Evolutionary conservation across 1,140 invertebrate species (phyloP).

Genomic region (Plectrocnemia conspersa): DNA sequence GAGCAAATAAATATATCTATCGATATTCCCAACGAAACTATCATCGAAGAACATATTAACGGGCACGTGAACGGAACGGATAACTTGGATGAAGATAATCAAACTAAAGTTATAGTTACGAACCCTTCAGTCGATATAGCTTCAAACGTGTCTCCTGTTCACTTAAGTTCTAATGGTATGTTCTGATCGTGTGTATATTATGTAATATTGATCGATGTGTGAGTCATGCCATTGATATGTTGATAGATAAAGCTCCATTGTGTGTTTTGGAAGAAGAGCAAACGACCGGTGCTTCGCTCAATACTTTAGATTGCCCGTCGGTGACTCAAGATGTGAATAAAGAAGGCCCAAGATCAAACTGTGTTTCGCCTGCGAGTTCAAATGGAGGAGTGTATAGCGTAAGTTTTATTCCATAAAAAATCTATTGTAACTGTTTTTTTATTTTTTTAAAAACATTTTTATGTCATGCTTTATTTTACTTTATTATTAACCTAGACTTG

Average conservation of each 20-base stretch:
- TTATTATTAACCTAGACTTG: too few relatives aligned
- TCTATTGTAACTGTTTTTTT: background rate
- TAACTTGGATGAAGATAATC: conserved; percentile 41
- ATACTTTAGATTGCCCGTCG: conserved; percentile 43
- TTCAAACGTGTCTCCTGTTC: conserved; percentile 43
- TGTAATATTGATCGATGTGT: background rate
- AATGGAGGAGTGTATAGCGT: conserved; percentile 85
- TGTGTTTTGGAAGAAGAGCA: conserved; percentile 47
- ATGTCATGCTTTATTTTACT: too few relatives aligned
- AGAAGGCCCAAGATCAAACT: conserved; percentile 45
- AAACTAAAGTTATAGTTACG: conserved; percentile 58
- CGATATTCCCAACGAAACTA: conserved; percentile 32
- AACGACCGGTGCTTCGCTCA: conserved; percentile 47
- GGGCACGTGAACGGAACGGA: conserved; percentile 29
- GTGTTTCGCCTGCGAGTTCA: conserved; percentile 74
- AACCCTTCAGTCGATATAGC: conserved; percentile 61
- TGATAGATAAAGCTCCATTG: conserved; percentile 36
- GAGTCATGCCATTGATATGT: background rate
- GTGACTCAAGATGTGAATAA: conserved; percentile 40
- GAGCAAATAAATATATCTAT: conserved; percentile 39
- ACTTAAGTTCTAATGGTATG: conserved; percentile 41
- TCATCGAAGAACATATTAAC: conserved; percentile 36
- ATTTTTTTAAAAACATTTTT: too few relatives aligned
- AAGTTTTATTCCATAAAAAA: conserved; percentile 41
- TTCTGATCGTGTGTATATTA: conserved; percentile 35